Conservation (phyloP, 1,140 invertebrate genomes). For the Trachymyrmex cornetzi region DNA sequence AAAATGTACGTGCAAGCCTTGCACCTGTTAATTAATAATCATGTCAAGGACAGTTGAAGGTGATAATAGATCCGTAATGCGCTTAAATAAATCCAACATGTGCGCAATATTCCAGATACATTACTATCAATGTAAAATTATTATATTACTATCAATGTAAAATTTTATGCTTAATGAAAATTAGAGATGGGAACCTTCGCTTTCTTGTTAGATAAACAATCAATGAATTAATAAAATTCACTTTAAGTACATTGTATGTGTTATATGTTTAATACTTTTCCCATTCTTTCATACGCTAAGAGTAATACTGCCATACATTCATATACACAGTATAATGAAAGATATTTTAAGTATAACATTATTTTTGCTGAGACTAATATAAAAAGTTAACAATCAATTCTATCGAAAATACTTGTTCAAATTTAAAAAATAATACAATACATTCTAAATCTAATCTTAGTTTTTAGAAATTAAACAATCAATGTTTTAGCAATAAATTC, state of each 20-base stretch:
- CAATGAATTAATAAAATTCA: slow-evolving; percentile 44
- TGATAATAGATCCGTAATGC: slow-evolving; percentile 9
- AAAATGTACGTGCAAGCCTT: slow-evolving; percentile 73
- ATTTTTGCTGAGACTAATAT: too few relatives aligned
- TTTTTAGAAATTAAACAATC: background rate
- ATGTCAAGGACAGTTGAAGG: background rate
- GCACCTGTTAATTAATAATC: slow-evolving; percentile 62
- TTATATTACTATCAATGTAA: background rate
- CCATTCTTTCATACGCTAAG: background rate
- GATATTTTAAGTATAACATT: background rate
- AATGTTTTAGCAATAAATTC: background rate
- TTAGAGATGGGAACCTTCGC: slow-evolving; percentile 12
- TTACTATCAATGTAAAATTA: background rate
- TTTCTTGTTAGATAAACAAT: slow-evolving; percentile 20
- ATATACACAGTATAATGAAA: background rate
- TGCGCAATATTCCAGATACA: background rate
- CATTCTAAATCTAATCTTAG: background rate
- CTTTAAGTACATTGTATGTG: background rate
- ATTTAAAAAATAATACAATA: background rate
- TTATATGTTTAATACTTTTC: background rate
- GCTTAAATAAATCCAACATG: slow-evolving; percentile 7
- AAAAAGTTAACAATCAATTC: background rate
- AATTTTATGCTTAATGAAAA: slow-evolving; percentile 36
- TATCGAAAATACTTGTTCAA: background rate
- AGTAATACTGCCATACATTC: too few relatives aligned